Base-by-base conservation (phyloP, 30 jellyfish, hydroid and myxozoan species). In the Aurelia aurita complex sp. Pacific region DNA sequence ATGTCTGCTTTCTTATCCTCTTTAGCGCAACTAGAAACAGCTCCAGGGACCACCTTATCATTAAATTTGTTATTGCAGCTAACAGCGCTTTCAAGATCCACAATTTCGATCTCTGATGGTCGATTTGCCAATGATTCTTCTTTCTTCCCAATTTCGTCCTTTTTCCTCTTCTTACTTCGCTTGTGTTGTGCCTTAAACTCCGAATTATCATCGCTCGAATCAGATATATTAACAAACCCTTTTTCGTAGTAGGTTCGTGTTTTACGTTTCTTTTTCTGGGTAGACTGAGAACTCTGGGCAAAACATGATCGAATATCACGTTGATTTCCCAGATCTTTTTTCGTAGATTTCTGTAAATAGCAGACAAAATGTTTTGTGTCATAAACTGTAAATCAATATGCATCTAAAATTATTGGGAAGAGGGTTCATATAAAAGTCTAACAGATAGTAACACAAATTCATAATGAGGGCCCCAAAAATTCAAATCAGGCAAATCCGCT, bases 291-390 rank as follows among this genome's bases (percentile, higher is more conserved):
- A 61, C 92, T 72, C 61, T 53, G 18, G 33, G 75, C 77, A 73
- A 83, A 83, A 60, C 85, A 57, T 1, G 85, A 67, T 15, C 92
- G 69, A 11, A 83, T 83, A 62, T 83, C 92, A 18, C 86, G 62
- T 36, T 71, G 85, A 59, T 71, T 71, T 29, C 65, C 66, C 10
- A 15, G 19, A 57, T 71, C 82, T 12, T 52, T 51, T 35, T 70
- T 71, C 42, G 19, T 40, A 4, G 80, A 19, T 42, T 57, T 70
- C 85, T 70, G 71, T 2, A 34, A 82, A 19, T 0, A 43, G 51
- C 6, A 50, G 16, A 63, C 36, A 16, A 16, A 16, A 12, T 40
- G n/a, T 12, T 46, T 1, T 7, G 14, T 46, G 57, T 46, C 14
- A 9, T 46, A 46, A 0, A 9, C 57, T 5, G 57, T 46, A 46